Conservation (phyloP, 2,113 vertebrate genomes). For the Ptilonorhynchus violaceus region DNA sequence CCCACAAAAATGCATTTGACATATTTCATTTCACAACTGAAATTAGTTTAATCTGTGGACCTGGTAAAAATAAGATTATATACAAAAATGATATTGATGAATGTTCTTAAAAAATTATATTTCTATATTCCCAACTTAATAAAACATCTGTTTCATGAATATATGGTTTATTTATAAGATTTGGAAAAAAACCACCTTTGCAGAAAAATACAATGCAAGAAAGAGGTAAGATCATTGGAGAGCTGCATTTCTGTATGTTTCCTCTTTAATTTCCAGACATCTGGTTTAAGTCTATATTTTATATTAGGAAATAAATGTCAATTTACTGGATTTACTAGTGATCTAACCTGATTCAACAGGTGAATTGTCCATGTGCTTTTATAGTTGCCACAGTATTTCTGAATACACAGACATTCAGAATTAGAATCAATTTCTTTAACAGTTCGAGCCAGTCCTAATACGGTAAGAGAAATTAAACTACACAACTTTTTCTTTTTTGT, state of each 20-base stretch:
- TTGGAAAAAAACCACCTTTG: neutral
- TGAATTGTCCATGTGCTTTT: neutral
- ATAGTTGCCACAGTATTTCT: neutral
- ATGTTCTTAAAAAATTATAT: neutral
- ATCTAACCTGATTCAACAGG: neutral
- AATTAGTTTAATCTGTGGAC: neutral
- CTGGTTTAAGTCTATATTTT: neutral
- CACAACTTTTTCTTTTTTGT: neutral
- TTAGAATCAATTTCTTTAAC: neutral
- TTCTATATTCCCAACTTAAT: neutral
- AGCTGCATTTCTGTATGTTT: neutral
- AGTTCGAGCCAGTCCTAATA: neutral
- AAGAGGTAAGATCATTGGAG: neutral
- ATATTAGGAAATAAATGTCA: neutral
- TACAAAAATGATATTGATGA: neutral
- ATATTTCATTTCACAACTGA: neutral
- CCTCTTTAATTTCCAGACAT: neutral
- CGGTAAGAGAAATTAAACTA: neutral
- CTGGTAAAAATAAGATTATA: neutral
- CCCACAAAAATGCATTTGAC: neutral
- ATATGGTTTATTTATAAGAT: neutral
- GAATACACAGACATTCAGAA: neutral
- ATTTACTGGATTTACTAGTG: neutral
- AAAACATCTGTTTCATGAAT: neutral
- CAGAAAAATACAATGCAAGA: neutral